phyloP scores from a whole-genome alignment of 2,888 invertebrate species.

The Carcina quercana region DNA sequence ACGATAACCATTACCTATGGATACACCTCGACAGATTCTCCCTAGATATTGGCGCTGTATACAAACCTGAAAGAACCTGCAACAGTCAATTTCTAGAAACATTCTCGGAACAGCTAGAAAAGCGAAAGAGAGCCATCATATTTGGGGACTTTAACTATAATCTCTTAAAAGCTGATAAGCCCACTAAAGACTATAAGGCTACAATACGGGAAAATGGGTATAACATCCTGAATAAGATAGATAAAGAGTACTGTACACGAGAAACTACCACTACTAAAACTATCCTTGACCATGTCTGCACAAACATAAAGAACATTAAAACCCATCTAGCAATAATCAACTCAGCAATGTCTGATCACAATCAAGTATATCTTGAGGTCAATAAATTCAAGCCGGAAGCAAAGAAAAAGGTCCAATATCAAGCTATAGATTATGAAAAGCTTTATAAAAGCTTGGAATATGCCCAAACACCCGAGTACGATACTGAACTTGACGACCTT shows the following conservation, averaged over 20 bases:
- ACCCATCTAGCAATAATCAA: constrained; percentile 13
- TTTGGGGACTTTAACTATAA: constrained; percentile 11
- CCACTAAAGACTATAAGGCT: constrained; percentile 7
- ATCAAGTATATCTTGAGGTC: constrained; percentile 12
- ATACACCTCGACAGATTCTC: constrained; percentile 15
- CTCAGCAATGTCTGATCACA: constrained; percentile 16
- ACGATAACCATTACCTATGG: constrained; percentile 18
- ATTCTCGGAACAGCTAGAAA: constrained; percentile 2
- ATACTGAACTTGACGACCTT: no score
- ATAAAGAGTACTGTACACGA: constrained; percentile 10
- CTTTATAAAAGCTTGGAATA: background rate
- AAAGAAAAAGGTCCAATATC: background rate
- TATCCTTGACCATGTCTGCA: background rate
- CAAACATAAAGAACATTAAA: constrained; percentile 5
- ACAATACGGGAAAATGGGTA: constrained; percentile 6
- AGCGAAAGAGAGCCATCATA: constrained; percentile 5
- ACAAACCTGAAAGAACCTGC: constrained; percentile 8
- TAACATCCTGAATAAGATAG: constrained; percentile 13
- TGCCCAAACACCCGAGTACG: no score
- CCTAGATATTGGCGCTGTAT: constrained; percentile 12
- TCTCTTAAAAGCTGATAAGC: constrained; percentile 1
- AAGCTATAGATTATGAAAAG: background rate
- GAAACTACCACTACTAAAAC: background rate
- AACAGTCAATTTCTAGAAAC: constrained; percentile 3
- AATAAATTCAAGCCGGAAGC: background rate